These are phyloP conservation scores for Rhinolophus ferrumequinum DNA, from an alignment of 2,113 vertebrate species.

Conservation along the genomic window DNA sequence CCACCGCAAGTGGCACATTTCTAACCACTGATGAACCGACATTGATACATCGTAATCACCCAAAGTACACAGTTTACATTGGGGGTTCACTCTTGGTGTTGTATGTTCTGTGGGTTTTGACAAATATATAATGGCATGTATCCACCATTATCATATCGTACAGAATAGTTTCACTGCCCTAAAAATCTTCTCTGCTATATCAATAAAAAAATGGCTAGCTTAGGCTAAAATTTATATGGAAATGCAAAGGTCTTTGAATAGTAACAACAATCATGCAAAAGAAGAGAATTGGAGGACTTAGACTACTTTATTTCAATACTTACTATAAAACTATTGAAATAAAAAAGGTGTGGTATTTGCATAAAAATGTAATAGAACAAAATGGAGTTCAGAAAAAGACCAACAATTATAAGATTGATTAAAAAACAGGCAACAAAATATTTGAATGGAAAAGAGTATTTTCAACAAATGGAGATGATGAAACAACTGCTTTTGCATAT, in stretches of 20 bases:
- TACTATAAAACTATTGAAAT: background rate
- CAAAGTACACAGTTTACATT: background rate
- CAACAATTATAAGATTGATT: background rate
- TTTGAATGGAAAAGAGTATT: background rate
- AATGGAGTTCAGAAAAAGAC: background rate
- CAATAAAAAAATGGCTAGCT: background rate
- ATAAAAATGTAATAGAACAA: background rate
- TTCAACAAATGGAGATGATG: background rate
- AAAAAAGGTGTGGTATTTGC: background rate
- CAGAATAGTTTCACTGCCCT: background rate
- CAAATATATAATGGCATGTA: background rate
- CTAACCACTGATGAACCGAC: background rate
- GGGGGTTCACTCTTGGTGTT: background rate
- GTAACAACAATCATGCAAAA: background rate
- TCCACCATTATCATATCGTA: background rate
- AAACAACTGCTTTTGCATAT: background rate
- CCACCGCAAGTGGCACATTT: background rate
- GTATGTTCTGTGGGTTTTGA: background rate
- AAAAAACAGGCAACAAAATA: background rate
- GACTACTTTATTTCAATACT: background rate
- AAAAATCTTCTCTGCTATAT: background rate
- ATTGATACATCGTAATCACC: background rate
- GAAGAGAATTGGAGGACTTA: background rate
- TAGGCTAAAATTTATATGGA: background rate
- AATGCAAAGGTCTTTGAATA: background rate